Percentiles rank a stretch among this genome's conserved stretches.
phyloP scores from a whole-genome alignment of 2,888 invertebrate genomes.

The Noctua janthe region DNA sequence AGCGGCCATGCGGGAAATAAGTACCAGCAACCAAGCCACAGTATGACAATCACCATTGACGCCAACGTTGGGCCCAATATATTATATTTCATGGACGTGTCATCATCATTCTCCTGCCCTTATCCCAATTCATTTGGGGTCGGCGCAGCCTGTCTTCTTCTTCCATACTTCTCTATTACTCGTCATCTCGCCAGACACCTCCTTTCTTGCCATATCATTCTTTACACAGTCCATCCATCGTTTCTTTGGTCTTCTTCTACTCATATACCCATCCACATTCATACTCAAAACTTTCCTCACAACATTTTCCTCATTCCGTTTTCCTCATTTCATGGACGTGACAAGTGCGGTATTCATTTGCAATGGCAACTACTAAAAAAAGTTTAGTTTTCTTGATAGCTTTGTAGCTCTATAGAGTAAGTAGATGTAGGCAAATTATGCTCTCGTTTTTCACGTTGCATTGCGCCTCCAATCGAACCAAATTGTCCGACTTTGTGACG shows the following conservation, averaged over 20 bases:
- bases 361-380: slow-evolving; percentile 25
- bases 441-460: not conserved
- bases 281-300: too few species aligned
- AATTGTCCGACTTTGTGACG: not conserved
- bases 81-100: slow-evolving; percentile 64
- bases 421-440: not conserved
- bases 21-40: not conserved
- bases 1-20: not conserved
- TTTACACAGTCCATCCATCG: too few species aligned
- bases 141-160: too few species aligned
- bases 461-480: not conserved
- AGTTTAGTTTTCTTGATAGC: not conserved
- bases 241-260: too few species aligned
- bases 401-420: not conserved
- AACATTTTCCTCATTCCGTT: too few species aligned
- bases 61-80: slow-evolving; percentile 45
- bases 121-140: too few species aligned
- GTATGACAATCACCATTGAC: slow-evolving; percentile 17
- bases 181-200: too few species aligned
- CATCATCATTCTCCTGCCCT: not conserved
- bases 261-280: too few species aligned
- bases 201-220: too few species aligned
- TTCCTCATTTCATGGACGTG: slow-evolving; percentile 55
- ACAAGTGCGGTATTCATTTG: slow-evolving; percentile 62
- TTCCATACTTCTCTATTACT: too few species aligned